Evolutionary conservation across 2,113 vertebrate genomes (phyloP).

Genomic region (Tricholaema leucomelas): DNA sequence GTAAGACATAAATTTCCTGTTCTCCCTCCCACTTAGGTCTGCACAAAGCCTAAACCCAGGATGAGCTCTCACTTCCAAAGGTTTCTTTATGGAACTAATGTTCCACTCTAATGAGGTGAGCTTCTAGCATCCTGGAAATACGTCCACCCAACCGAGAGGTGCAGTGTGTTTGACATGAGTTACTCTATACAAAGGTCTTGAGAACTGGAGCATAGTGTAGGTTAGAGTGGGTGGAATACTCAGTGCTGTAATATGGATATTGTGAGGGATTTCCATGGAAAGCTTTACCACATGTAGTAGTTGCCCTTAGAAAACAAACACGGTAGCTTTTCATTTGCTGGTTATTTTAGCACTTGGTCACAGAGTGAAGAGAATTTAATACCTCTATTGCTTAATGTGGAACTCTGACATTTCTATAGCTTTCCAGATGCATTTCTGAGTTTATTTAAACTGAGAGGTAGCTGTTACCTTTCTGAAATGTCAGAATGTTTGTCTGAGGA

Average conservation of each 20-base stretch:
- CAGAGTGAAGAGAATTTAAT: constrained; percentile 8
- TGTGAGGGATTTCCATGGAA: neutral
- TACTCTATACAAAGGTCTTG: neutral
- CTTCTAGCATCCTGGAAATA: neutral
- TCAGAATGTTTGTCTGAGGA: constrained; percentile 22
- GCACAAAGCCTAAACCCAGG: neutral
- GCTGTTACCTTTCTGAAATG: constrained; percentile 46
- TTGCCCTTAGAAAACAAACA: constrained; percentile 12
- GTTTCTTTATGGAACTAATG: neutral
- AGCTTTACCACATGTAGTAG: neutral
- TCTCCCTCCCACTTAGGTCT: neutral
- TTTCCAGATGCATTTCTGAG: constrained; percentile 9
- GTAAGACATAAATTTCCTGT: neutral
- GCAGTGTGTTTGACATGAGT: neutral
- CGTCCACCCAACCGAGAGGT: neutral
- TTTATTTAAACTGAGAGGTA: constrained; percentile 38
- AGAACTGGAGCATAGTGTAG: neutral
- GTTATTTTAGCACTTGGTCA: neutral
- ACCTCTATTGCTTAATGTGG: neutral
- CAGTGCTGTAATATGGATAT: neutral
- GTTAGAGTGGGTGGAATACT: neutral
- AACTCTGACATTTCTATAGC: constrained; percentile 30
- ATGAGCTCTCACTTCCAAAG: neutral
- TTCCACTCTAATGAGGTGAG: neutral
- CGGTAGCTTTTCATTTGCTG: neutral